Evolutionary conservation across 1,140 invertebrate genomes (phyloP), one percentile per base, ranked within the genome.

Genomic region (Tigriopus japonicus): DNA sequence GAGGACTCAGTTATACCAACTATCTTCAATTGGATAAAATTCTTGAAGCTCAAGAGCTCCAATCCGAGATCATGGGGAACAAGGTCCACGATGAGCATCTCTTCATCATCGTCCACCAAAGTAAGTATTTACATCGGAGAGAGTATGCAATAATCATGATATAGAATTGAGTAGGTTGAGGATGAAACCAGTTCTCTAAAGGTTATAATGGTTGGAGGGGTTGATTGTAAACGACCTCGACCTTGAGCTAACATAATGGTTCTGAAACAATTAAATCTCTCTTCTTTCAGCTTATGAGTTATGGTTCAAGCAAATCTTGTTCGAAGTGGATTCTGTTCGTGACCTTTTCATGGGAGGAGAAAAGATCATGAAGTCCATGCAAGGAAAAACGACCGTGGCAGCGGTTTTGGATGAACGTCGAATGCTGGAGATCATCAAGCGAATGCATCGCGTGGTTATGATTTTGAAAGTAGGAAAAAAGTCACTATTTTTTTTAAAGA

Each of bases 271-370:
- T 45, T 12, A 63, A 61, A 54, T 59, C 14, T 23, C 15, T 43
- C 42, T 53, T 58, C 60, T 62, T 76, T 63, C 74, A 96, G 93
- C 92, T 0, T 98, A 98, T 72, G 95, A 98, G 71, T 75, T 99
- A 14, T 98, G 95, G 95, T 99, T 99, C 76, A 98, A 98, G 72
- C 94, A 98, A 76, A 95, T 99, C 42, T 85, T 98, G 58, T 96
- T 82, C 69, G 95, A 99, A 69, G 74, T 98, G 60, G 93, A 98
- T 69, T 95, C 91, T 0, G 84, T 98, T 7, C 73, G 90, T 55
- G 72, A 77, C 1, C 74, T 95, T 51, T 87, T 98, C 65, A 79
- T 0, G 75, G 79, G 67, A 80, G 80, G 64, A 70, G 15, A 45
- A 42, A 42, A 45, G 59, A 62, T 40, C 19, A 60, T 59, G 52